phyloP scores from a whole-genome alignment of 2,888 invertebrate genomes.

The Drosophila melanosoma region DNA sequence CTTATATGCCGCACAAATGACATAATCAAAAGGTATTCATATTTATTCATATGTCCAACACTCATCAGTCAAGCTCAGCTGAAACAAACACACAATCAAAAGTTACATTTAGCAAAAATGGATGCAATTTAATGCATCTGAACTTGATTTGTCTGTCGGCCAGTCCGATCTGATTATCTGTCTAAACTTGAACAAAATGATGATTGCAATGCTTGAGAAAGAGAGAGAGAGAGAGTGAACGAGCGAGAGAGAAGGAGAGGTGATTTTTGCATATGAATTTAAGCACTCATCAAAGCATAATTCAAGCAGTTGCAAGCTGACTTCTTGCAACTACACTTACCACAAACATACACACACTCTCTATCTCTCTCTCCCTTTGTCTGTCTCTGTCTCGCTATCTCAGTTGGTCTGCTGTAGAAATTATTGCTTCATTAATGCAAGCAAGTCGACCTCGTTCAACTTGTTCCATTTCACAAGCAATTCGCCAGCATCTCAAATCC shows the following conservation, averaged over 20 bases:
- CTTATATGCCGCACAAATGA: neutral
- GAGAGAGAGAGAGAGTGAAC: neutral
- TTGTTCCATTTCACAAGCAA: slow-evolving; percentile 66
- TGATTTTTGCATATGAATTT: slow-evolving; percentile 6
- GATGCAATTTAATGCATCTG: slow-evolving; percentile 35
- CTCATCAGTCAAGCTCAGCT: slow-evolving; percentile 22
- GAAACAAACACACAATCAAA: neutral
- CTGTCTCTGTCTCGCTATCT: neutral
- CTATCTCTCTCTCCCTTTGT: neutral
- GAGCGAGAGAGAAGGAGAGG: neutral
- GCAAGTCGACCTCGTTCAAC: slow-evolving; percentile 69
- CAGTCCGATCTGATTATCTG: neutral
- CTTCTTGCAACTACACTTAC: neutral
- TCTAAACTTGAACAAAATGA: slow-evolving; percentile 4
- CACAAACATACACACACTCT: neutral
- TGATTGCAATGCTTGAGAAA: slow-evolving; percentile 3
- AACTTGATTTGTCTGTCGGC: slow-evolving; percentile 38
- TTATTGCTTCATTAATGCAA: slow-evolving; percentile 65
- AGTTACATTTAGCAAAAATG: slow-evolving; percentile 13
- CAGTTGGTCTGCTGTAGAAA: slow-evolving; percentile 8
- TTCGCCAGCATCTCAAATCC: slow-evolving; percentile 37
- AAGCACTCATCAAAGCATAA: slow-evolving; percentile 7
- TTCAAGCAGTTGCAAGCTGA: slow-evolving; percentile 1
- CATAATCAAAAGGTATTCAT: too few species aligned
- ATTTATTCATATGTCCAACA: neutral